Base-by-base conservation (phyloP, 2,888 invertebrate species). In the Ennomos quercinarius region DNA sequence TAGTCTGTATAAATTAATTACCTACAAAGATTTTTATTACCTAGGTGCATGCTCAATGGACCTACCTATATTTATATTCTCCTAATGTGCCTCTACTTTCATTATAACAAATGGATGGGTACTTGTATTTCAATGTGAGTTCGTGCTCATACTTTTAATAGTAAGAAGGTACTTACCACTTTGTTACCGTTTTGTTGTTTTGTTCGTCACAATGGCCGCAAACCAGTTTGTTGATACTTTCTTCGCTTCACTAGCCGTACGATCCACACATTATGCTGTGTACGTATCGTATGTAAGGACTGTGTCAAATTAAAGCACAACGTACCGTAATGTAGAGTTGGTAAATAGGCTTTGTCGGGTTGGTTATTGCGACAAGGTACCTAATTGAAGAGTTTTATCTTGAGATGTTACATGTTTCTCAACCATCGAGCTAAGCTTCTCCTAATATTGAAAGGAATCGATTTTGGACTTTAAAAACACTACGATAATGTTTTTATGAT, bases 151-250 rank as follows among this genome's bases (percentile, higher is more conserved):
- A 13, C 35, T 50, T 49, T 45, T 41, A 50, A 38, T 48, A 34
- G 39, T 42, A 62, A 46, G 50, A 61, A 43, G 34, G 61, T 70
- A 67, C 62, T 52, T 67, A 65, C 68, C 61, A 65, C 55, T 61
- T 69, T 65, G 71, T 71, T 72, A 62, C 61, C 71, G 74, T 73
- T 74, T 71, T 71, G 64, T 56, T 53, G 57, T 56, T 65, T 60
- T 52, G 62, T 58, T 64, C 46, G 38, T 48, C 57, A 73, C 76
- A 78, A 76, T 78, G 71, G 70, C 62, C 68, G 71, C 71, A 78
- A 83, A 84, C 84, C 81, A 74, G 84, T 84, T 84, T 82, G 77
- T 78, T 78, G 76, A 74, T 78, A 76, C 75, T 72, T 75, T 73
- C 71, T 73, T 72, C 69, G 63, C 68, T 64, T 61, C 58, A 59